These are phyloP conservation scores for Anabas testudineus DNA, from an alignment of 2,797 vertebrate species.

Conservation along the genomic window DNA sequence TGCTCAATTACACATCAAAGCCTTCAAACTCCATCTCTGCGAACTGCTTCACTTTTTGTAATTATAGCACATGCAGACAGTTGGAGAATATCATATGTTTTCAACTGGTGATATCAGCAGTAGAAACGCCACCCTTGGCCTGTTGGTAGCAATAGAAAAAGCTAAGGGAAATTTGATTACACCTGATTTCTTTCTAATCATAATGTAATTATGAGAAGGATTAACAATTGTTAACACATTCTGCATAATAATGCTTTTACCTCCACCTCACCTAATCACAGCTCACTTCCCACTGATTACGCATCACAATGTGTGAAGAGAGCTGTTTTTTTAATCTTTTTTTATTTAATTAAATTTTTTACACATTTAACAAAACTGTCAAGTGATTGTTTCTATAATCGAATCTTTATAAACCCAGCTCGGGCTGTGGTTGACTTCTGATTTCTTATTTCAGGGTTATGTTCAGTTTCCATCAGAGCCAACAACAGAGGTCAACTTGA, in stretches of 20 bases:
- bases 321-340: too few species aligned
- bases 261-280: slow-evolving; percentile 32
- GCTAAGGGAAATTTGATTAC: slow-evolving; percentile 32
- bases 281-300: slow-evolving; percentile 14
- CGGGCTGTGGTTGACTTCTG: background rate
- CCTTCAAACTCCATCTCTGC: slow-evolving; percentile 2
- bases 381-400: slow-evolving; percentile 12
- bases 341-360: too few species aligned
- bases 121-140: background rate
- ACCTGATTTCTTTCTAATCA: slow-evolving; percentile 34
- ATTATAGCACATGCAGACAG: slow-evolving; percentile 26
- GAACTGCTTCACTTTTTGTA: slow-evolving; percentile 5
- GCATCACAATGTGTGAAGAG: background rate
- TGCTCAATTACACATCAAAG: slow-evolving; percentile 7
- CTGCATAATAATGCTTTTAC: slow-evolving; percentile 43
- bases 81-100: slow-evolving; percentile 11
- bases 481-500: slow-evolving; percentile 10
- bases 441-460: slow-evolving; percentile 1
- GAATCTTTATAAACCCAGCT: background rate
- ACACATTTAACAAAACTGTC: slow-evolving; percentile 23
- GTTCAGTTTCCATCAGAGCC: slow-evolving; percentile 20
- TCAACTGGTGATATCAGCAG: slow-evolving; percentile 1
- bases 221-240: slow-evolving; percentile 20
- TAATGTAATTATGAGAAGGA: slow-evolving; percentile 23
- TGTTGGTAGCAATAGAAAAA: slow-evolving; percentile 27